phyloP scores from a whole-genome alignment of 2,113 vertebrate species.

The Dromas ardeola region DNA sequence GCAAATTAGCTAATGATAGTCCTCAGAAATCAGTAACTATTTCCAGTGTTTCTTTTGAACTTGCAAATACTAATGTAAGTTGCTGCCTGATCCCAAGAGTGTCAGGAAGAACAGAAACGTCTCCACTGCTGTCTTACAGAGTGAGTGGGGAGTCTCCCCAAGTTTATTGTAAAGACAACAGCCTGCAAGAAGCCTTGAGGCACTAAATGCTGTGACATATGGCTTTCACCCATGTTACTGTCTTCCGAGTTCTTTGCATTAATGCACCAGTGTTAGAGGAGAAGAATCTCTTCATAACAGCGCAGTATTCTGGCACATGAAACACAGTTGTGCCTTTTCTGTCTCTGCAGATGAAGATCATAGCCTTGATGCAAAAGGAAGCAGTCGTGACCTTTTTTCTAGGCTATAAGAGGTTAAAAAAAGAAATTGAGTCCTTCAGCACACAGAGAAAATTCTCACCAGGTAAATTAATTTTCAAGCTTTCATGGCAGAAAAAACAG shows the following conservation, averaged over 20 bases:
- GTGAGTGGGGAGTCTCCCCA: not conserved
- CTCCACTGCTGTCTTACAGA: not conserved
- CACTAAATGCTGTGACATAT: not conserved
- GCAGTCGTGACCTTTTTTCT: not conserved
- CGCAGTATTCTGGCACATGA: not conserved
- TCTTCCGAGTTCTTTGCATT: not conserved
- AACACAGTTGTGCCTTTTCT: not conserved
- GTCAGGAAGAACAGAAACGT: not conserved
- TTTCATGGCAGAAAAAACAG: not conserved
- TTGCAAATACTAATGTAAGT: not conserved
- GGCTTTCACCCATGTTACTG: fast-evolving
- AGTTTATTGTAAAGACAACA: not conserved
- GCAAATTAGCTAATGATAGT: not conserved
- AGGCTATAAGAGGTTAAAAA: not conserved
- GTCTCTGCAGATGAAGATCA: not conserved
- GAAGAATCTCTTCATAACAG: not conserved
- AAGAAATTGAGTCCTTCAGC: not conserved
- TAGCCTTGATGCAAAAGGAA: not conserved
- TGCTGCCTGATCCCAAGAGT: not conserved
- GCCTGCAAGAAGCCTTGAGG: not conserved
- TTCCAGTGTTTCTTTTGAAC: not conserved
- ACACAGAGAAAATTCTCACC: not conserved
- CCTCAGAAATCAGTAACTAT: not conserved
- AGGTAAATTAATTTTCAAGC: not conserved
- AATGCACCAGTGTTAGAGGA: not conserved